Percentiles rank a stretch among this genome's conserved stretches.
These are phyloP conservation scores for Epizoanthus illoricatus DNA, from an alignment of 92 coral and sea anemone species.

Conservation along the genomic window DNA sequence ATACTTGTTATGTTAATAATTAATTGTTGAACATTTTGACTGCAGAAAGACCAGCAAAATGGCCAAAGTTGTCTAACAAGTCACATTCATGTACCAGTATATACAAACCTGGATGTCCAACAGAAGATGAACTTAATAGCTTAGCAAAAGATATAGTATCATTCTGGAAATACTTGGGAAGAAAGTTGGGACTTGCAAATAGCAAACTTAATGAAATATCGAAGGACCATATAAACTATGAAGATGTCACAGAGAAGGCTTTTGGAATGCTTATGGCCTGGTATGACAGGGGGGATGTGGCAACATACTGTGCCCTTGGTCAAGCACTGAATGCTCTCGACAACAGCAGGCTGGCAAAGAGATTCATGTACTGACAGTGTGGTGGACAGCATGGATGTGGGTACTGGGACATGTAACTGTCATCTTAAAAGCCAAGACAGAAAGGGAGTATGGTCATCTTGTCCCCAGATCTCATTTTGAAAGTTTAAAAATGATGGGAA, in stretches of 20 bases:
- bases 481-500: too few species aligned
- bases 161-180: slow-evolving; percentile 76
- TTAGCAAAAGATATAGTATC: slow-evolving; percentile 56
- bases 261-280: slow-evolving; percentile 78
- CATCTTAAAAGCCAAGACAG: too few species aligned
- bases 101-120: slow-evolving; percentile 35
- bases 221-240: slow-evolving; percentile 66
- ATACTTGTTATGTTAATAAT: too few species aligned
- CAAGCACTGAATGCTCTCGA: slow-evolving; percentile 58
- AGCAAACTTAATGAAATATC: slow-evolving; percentile 72
- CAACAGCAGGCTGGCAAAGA: slow-evolving; percentile 62
- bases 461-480: too few species aligned
- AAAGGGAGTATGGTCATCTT: too few species aligned
- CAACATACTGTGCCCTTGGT: slow-evolving; percentile 57
- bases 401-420: too few species aligned
- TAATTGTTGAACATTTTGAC: background rate
- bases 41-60: slow-evolving; percentile 44
- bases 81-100: background rate
- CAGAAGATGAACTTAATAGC: slow-evolving; percentile 58
- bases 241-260: slow-evolving; percentile 72
- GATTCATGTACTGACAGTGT: slow-evolving; percentile 38
- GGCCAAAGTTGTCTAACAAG: slow-evolving; percentile 28
- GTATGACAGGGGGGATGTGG: slow-evolving; percentile 51
- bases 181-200: slow-evolving; percentile 60
- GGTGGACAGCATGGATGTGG: background rate